These are phyloP conservation scores for Prionailurus viverrinus DNA, from an alignment of 2,113 vertebrate genomes.

Conservation along the genomic window DNA sequence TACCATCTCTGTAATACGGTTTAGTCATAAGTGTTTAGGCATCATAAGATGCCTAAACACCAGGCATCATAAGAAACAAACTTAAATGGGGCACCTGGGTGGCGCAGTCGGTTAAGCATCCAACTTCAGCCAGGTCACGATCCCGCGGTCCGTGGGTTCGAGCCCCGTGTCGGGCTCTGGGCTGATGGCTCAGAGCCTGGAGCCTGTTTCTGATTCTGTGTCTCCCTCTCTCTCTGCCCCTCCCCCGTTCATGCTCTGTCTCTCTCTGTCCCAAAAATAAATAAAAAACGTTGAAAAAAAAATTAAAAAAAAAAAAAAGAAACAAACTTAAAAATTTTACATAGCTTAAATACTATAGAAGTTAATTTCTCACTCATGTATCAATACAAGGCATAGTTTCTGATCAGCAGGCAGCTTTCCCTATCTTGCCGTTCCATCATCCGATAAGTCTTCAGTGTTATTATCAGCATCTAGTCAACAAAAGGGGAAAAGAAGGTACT, in stretches of 20 bases:
- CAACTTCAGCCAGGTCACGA: no score
- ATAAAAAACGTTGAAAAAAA: no score
- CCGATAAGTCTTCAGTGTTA: neutral
- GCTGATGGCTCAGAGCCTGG: no score
- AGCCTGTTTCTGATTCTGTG: no score
- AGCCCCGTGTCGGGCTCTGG: no score
- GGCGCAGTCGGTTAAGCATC: no score
- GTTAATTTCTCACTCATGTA: neutral
- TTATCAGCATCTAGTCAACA: neutral
- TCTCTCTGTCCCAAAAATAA: no score
- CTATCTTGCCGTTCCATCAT: neutral
- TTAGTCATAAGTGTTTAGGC: neutral
- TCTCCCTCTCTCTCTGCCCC: no score
- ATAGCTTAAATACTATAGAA: neutral
- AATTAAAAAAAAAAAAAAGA: no score
- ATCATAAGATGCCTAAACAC: neutral
- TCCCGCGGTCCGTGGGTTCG: no score
- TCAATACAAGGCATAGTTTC: neutral
- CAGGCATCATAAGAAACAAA: neutral
- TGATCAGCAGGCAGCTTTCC: neutral
- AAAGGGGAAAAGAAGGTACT: neutral
- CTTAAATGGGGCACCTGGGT: no score
- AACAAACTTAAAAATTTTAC: constrained; percentile 35
- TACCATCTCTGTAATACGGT: neutral
- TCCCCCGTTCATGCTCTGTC: no score